These are phyloP conservation scores for Andinoacara biseriatus DNA, from an alignment of 2,113 vertebrate species.

Conservation along the genomic window DNA sequence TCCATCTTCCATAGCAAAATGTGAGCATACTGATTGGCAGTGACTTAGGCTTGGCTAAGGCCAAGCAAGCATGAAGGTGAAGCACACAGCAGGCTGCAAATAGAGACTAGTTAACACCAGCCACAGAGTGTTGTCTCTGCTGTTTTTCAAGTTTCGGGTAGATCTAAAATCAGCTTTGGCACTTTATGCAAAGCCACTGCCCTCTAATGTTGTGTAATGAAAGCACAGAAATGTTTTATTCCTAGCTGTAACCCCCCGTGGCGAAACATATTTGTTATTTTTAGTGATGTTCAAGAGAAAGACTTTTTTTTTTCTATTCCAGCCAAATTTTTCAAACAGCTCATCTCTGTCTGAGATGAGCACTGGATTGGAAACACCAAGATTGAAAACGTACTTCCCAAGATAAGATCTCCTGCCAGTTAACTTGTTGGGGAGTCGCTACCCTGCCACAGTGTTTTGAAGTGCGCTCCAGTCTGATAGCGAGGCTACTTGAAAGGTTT, in stretches of 20 bases:
- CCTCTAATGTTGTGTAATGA: conserved; percentile 67
- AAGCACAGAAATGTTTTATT: conserved; percentile 42
- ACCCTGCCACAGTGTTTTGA: conserved; percentile 42
- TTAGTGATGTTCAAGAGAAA: conserved; percentile 51
- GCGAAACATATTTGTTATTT: conserved; percentile 58
- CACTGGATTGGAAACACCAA: conserved; percentile 37
- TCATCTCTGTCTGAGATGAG: conserved; percentile 36
- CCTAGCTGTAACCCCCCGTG: conserved; percentile 29
- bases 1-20: not conserved
- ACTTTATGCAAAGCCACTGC: conserved; percentile 59
- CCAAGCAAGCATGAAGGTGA: conserved; percentile 25
- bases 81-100: conserved; percentile 2
- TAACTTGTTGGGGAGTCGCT: conserved; percentile 35
- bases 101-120: conserved; percentile 30
- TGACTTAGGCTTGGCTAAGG: conserved; percentile 5
- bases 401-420: conserved; percentile 60
- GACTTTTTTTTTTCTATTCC: conserved; percentile 10
- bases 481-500: conserved; percentile 43
- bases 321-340: conserved; percentile 40
- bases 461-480: conserved; percentile 38
- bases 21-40: not conserved
- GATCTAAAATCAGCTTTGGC: conserved; percentile 9
- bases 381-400: conserved; percentile 52
- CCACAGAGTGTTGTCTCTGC: conserved; percentile 5
- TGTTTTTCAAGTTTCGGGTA: conserved; percentile 27